phyloP scores from a whole-genome alignment of 23 tunicate species.

The Trididemnum clinides region DNA sequence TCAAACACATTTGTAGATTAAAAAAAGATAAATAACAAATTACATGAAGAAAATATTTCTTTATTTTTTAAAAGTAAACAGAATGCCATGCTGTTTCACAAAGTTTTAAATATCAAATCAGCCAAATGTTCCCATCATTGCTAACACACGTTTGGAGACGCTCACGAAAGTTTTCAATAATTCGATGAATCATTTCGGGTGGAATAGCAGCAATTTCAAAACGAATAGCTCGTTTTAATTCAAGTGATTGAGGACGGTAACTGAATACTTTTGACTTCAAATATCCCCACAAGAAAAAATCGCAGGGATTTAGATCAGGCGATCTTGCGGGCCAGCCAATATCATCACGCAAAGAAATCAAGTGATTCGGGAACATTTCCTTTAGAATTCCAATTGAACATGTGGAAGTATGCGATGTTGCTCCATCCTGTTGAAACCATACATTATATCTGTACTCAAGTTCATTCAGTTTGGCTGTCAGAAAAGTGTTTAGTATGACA shows the following conservation, averaged over 20 bases:
- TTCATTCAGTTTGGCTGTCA: not conserved
- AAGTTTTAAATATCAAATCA: not conserved
- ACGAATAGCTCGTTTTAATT: not conserved
- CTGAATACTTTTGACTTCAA: not conserved
- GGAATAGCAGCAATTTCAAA: not conserved
- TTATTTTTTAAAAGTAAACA: not conserved
- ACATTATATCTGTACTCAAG: not conserved
- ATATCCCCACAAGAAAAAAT: not conserved
- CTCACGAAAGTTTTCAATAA: constrained; percentile 1
- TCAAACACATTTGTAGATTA: not conserved
- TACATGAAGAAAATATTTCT: not conserved
- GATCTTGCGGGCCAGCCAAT: not conserved
- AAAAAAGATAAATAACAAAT: not conserved
- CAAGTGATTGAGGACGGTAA: not conserved
- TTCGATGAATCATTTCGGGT: not conserved
- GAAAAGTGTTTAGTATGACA: too few species aligned
- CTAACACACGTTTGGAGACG: not conserved
- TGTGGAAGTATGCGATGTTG: not conserved
- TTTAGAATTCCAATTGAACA: not conserved
- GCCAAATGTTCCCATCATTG: not conserved
- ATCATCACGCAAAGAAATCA: not conserved
- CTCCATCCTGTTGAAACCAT: constrained; percentile 1
- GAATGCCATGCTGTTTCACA: not conserved
- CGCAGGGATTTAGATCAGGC: not conserved
- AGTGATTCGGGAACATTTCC: not conserved